phyloP scores from a whole-genome alignment of 1,140 invertebrate species.

The Lasaia peninsularis region DNA sequence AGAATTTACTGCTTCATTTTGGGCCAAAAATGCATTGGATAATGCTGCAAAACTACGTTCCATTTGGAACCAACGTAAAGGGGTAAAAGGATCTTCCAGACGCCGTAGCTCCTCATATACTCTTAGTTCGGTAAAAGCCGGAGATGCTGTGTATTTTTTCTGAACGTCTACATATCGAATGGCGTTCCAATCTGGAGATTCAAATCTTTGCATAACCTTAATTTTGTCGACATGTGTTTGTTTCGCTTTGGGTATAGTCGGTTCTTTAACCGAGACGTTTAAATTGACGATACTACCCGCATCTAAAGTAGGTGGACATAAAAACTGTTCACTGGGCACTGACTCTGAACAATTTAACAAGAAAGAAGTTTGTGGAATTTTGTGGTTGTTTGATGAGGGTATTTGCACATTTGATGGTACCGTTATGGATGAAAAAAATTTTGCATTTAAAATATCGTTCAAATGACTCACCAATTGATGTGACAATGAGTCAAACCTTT shows the following conservation, averaged over 20 bases:
- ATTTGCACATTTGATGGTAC: too few relatives aligned
- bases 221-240: constrained; percentile 5
- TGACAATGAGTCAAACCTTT: constrained; percentile 17
- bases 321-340: too few relatives aligned
- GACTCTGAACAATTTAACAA: not conserved
- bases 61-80: constrained; percentile 17
- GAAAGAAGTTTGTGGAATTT: not conserved
- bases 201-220: constrained; percentile 11
- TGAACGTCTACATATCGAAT: constrained; percentile 27
- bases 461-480: constrained; percentile 23
- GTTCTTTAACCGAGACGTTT: constrained; percentile 15
- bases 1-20: constrained; percentile 27
- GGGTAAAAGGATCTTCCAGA: constrained; percentile 17
- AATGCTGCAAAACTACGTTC: constrained; percentile 31
- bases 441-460: constrained; percentile 10
- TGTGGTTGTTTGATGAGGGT: too few relatives aligned
- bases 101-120: constrained; percentile 28
- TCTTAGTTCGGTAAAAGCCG: constrained; percentile 28
- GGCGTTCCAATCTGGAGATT: constrained; percentile 23
- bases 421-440: too few relatives aligned
- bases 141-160: constrained; percentile 27
- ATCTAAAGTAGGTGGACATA: too few relatives aligned
- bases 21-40: constrained; percentile 24
- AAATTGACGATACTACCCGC: constrained; percentile 8
- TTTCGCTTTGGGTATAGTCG: not conserved